Conservation (phyloP, 2,113 vertebrate species). For the Engystomops pustulosus region DNA sequence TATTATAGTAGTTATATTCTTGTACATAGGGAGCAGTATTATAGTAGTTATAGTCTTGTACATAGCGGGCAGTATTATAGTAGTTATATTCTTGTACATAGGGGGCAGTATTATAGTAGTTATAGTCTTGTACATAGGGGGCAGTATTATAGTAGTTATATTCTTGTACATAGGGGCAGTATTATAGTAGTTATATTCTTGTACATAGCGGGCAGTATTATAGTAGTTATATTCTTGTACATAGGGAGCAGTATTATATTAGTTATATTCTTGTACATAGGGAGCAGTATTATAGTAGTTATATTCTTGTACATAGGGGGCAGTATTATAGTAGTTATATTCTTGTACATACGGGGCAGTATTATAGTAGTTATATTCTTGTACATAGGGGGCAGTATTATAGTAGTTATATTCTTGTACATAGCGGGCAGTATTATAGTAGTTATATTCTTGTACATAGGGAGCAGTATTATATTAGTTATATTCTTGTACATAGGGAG, state of each 20-base stretch:
- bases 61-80: constrained; percentile 9
- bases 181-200: constrained; percentile 14
- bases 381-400: neutral
- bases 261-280: constrained; percentile 13
- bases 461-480: neutral
- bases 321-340: constrained; percentile 13
- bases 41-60: constrained; percentile 3
- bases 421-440: neutral
- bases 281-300: neutral
- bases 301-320: neutral
- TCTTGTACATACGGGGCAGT: neutral
- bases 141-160: constrained; percentile 13
- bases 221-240: constrained; percentile 15
- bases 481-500: neutral
- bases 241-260: neutral
- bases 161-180: neutral
- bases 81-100: constrained; percentile 4
- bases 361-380: constrained; percentile 9
- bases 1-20: constrained; percentile 17
- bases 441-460: neutral
- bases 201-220: neutral
- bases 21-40: neutral
- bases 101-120: constrained; percentile 4
- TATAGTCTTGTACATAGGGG: neutral
- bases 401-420: constrained; percentile 14